Percentiles rank a stretch among this genome's conserved stretches.
phyloP scores from a whole-genome alignment of 2,888 invertebrate species.

The Drosophila incognita region DNA sequence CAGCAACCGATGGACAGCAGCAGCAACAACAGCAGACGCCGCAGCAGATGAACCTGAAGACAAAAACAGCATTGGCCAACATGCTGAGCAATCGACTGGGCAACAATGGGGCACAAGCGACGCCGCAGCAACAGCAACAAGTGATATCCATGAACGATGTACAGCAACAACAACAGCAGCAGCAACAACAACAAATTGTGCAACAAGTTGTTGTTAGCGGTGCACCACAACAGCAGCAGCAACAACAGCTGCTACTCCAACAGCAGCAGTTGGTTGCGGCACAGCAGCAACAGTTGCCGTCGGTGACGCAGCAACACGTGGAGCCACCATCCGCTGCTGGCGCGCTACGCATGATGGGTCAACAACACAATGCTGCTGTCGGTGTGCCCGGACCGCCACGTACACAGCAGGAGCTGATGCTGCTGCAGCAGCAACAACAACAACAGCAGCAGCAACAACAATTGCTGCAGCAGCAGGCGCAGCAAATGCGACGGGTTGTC shows the following conservation, averaged over 20 bases:
- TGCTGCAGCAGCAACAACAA: conserved; percentile 85
- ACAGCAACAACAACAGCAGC: conserved; percentile 64
- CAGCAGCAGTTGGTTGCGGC: conserved; percentile 55
- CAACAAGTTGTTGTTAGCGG: conserved; percentile 81
- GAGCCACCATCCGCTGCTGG: conserved; percentile 88
- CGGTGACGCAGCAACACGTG: conserved; percentile 64
- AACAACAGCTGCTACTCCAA: conserved; percentile 51
- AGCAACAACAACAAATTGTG: conserved; percentile 59
- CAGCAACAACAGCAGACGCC: conserved; percentile 87
- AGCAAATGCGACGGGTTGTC: conserved; percentile 85
- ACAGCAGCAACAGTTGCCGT: conserved; percentile 62
- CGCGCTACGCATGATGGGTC: conserved; percentile 92
- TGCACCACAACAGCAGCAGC: conserved; percentile 64
- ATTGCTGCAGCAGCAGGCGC: conserved; percentile 66
- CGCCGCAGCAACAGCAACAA: conserved; percentile 64
- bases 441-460: conserved; percentile 85
- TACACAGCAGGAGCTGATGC: conserved; percentile 86
- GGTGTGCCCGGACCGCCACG: conserved; percentile 83
- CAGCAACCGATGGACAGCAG: conserved; percentile 80
- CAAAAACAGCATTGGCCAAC: conserved; percentile 97
- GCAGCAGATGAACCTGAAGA: conserved; percentile 90
- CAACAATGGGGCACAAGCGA: conserved; percentile 84
- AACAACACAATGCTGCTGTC: conserved; percentile 90
- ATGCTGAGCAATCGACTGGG: conserved; percentile 94
- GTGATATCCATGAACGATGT: conserved; percentile 58